A percentile compares a stretch with the other conserved stretches of the same genome.
phyloP scores from a whole-genome alignment of 2,888 invertebrate species.

The Galerucella calmariensis region DNA sequence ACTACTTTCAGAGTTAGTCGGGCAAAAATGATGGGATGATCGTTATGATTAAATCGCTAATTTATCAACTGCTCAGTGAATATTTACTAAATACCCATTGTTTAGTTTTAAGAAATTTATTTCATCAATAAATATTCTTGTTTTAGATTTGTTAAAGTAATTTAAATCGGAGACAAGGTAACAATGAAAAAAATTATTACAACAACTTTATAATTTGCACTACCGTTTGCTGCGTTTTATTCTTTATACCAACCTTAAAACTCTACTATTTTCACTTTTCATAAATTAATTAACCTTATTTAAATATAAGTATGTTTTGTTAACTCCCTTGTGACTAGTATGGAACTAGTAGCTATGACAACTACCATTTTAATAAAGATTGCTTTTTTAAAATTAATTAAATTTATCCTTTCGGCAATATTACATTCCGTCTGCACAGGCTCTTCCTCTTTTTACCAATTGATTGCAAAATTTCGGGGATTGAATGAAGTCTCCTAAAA shows the following conservation, averaged over 20 bases:
- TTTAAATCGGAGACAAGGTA: too few relatives aligned
- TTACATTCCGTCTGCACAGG: constrained; percentile 41
- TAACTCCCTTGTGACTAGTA: constrained; percentile 5
- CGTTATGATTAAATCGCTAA: too few relatives aligned
- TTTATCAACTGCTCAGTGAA: too few relatives aligned
- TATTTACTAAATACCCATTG: too few relatives aligned
- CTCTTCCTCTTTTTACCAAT: constrained; percentile 75
- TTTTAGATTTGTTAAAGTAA: too few relatives aligned
- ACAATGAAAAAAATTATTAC: too few relatives aligned
- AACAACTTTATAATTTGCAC: too few relatives aligned
- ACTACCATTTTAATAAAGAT: background rate
- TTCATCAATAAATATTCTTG: too few relatives aligned
- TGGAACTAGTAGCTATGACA: background rate
- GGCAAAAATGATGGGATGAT: too few relatives aligned
- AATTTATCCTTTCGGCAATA: background rate
- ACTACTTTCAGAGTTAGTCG: too few relatives aligned
- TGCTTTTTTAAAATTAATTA: background rate
- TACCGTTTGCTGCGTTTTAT: background rate
- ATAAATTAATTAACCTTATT: background rate
- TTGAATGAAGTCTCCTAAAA: constrained; percentile 86
- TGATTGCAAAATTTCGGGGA: constrained; percentile 84
- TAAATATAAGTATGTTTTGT: background rate
- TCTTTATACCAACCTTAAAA: background rate
- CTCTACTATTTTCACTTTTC: background rate
- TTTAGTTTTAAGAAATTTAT: too few relatives aligned